These are phyloP conservation scores for Latrodectus geometricus DNA, from an alignment of 1,140 invertebrate genomes.

Conservation along the genomic window DNA sequence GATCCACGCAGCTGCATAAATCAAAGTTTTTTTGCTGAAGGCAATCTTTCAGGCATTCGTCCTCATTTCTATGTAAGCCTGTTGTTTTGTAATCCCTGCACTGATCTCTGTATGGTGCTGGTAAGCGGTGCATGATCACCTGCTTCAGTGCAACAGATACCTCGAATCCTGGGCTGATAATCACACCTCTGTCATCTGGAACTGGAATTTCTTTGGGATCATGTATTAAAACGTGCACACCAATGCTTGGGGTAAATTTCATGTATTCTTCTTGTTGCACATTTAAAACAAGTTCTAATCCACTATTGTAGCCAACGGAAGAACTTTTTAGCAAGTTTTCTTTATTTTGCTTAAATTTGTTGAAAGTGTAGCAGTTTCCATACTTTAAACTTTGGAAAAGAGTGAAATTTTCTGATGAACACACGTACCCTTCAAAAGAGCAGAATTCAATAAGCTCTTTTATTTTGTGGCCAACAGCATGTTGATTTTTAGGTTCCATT, in stretches of 20 bases:
- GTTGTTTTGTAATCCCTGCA: background rate
- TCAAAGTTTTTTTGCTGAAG: background rate
- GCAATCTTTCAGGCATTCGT: background rate
- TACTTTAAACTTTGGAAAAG: conserved; percentile 14
- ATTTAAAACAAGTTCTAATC: conserved; percentile 11
- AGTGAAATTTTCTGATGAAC: background rate
- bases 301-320: background rate
- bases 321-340: background rate
- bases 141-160: conserved; percentile 14
- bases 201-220: background rate
- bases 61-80: background rate
- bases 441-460: background rate
- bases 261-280: background rate
- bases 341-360: background rate
- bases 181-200: conserved; percentile 16
- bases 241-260: background rate
- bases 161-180: conserved; percentile 14
- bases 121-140: background rate
- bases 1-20: conserved; percentile 7
- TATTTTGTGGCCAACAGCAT: background rate
- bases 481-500: background rate
- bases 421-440: background rate
- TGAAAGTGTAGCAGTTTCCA: conserved; percentile 28
- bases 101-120: conserved; percentile 24
- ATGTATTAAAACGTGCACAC: conserved; percentile 21